phyloP scores from a whole-genome alignment of 2,888 invertebrate genomes.

The Meloe dianella region DNA sequence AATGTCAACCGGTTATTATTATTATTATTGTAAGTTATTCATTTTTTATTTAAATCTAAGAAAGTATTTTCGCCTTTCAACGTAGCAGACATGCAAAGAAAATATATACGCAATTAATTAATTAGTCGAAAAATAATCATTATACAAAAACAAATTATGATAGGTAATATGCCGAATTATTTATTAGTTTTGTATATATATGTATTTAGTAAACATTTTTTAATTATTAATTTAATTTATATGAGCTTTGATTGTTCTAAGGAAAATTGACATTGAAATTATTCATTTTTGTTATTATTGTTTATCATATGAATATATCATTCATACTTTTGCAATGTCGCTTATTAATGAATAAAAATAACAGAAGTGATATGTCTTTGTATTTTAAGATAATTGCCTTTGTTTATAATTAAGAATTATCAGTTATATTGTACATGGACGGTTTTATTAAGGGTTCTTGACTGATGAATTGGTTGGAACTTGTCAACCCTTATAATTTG shows the following conservation, averaged over 20 bases:
- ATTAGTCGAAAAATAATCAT: no score
- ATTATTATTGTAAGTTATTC: neutral
- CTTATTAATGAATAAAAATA: neutral
- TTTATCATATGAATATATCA: neutral
- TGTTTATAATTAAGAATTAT: slow-evolving; percentile 7
- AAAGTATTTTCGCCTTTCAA: neutral
- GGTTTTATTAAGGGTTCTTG: neutral
- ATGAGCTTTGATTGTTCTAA: neutral
- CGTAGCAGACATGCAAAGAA: neutral
- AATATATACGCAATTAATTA: neutral
- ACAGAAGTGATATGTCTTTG: neutral
- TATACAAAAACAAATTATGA: no score
- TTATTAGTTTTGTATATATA: no score
- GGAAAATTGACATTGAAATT: slow-evolving; percentile 8
- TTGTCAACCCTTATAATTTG: no score
- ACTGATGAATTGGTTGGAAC: no score
- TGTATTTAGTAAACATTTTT: neutral
- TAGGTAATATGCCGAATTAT: no score
- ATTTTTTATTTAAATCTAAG: neutral
- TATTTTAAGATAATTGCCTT: neutral
- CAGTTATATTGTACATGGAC: neutral
- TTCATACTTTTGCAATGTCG: slow-evolving; percentile 2
- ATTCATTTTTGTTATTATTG: neutral
- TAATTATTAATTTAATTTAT: neutral
- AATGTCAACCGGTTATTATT: slow-evolving; percentile 3